A percentile compares a stretch with the other conserved stretches of the same genome.
Evolutionary conservation across 2,888 invertebrate species (phyloP).

Genomic region (Limnephilus marmoratus): DNA sequence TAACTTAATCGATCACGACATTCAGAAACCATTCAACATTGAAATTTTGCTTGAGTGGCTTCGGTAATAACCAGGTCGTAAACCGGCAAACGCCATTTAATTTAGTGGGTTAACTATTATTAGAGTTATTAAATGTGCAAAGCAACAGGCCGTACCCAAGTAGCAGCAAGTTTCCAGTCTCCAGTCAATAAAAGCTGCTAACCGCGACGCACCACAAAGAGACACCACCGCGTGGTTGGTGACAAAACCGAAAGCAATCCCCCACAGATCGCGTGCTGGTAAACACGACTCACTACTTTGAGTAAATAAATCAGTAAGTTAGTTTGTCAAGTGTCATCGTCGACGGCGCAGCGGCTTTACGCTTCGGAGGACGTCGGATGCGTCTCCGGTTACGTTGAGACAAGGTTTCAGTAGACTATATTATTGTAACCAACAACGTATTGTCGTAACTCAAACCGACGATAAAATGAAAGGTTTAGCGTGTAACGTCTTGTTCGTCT

Average conservation of each 20-base stretch:
- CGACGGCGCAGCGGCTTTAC: constrained; percentile 30
- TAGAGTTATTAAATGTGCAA: neutral
- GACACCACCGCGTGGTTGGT: constrained; percentile 21
- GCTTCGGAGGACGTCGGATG: constrained; percentile 19
- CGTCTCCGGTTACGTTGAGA: neutral
- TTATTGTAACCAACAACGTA: neutral
- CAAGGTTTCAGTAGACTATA: neutral
- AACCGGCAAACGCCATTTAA: neutral
- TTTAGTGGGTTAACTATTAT: neutral
- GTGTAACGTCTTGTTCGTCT: neutral
- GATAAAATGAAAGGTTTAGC: neutral
- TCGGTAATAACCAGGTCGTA: neutral
- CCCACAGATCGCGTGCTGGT: neutral
- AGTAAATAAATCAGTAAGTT: constrained; percentile 28
- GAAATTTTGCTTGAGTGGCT: neutral
- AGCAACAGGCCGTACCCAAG: neutral
- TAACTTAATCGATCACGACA: too few relatives aligned
- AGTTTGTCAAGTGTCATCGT: constrained; percentile 42
- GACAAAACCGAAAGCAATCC: constrained; percentile 28
- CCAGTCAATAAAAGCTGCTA: neutral
- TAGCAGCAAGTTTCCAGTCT: neutral
- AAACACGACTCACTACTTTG: neutral
- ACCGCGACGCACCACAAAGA: constrained; percentile 6
- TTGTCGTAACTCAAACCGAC: neutral
- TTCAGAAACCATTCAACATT: neutral